Evolutionary conservation across 1,140 invertebrate species (phyloP).

Genomic region (Hermetia illucens): DNA sequence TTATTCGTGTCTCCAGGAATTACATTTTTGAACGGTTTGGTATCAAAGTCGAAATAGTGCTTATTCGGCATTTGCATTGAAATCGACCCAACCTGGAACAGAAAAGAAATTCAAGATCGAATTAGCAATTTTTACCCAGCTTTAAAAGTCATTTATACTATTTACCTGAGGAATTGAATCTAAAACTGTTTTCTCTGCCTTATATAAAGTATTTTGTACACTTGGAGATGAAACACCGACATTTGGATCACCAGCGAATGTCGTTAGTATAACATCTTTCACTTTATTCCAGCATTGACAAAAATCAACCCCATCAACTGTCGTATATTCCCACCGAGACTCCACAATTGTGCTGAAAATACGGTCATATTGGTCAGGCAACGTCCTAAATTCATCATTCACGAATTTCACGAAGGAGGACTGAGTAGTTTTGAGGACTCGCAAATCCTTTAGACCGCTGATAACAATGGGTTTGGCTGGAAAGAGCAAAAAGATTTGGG

Average conservation of each 20-base stretch:
- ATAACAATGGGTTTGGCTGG: slow-evolving; percentile 35
- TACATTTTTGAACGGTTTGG: slow-evolving; percentile 49
- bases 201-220: slow-evolving; percentile 60
- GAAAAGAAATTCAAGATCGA: slow-evolving; percentile 5
- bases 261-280: slow-evolving; percentile 49
- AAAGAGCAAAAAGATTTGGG: neutral
- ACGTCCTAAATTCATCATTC: slow-evolving; percentile 55
- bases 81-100: slow-evolving; percentile 42
- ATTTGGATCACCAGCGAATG: slow-evolving; percentile 54
- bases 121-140: slow-evolving; percentile 1
- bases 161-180: slow-evolving; percentile 45
- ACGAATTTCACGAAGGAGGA: slow-evolving; percentile 64
- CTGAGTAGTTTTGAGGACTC: slow-evolving; percentile 60
- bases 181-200: slow-evolving; percentile 47
- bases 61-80: slow-evolving; percentile 66
- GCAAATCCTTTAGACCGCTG: slow-evolving; percentile 47
- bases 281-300: slow-evolving; percentile 48
- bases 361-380: slow-evolving; percentile 56
- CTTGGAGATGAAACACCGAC: slow-evolving; percentile 54
- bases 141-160: slow-evolving; percentile 4
- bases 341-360: slow-evolving; percentile 58
- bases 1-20: slow-evolving; percentile 45
- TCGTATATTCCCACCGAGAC: slow-evolving; percentile 53
- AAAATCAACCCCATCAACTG: slow-evolving; percentile 44
- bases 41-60: slow-evolving; percentile 59